Base-by-base conservation (phyloP, 2,113 vertebrate species). In the Laticauda colubrina region DNA sequence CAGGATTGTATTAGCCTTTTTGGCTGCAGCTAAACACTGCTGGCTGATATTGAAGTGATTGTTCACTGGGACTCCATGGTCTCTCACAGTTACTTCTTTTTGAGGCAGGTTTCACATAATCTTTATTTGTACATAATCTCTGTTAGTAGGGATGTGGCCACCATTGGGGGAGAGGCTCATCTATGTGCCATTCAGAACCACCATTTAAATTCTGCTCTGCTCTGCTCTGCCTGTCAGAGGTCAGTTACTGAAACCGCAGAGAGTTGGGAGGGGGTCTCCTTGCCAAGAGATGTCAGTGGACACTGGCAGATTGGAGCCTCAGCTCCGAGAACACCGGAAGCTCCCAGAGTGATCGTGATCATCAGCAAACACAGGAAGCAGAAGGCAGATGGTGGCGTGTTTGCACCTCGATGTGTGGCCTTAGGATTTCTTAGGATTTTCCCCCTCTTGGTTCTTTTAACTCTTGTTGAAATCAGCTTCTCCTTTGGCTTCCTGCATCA, bases 271-370 rank as follows among this genome's bases (percentile, higher is more conserved):
- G 89, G 23, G 21, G 51, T 54, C 34, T 45, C 26, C 43, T 18
- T 39, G 53, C 53, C 14, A 15, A 26, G 5, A 3, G 43, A 54
- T 51, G 43, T 8, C 56, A 15, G 24, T 34, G 51, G 10, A 15
- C 18, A 54, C 29, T 8, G 3, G 48, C 48, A 64, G n/a, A 45
- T 6, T 8, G 20, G 20, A 55, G 93, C 29, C 87, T 45, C 0
- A 95, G 3, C 93, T 89, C 91, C 94, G 43, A 92, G 91, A 92
- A 21, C 92, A 94, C 96, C 96, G 96, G 96, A 97, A 96, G 53
- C 94, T 87, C 90, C 94, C 55, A 18, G 2, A 0, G 3, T 6
- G 75, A 24, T 34, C 20, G 0, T 54, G 53, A 54, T 54, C 53
- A 53, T 51, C 43, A 53, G 39, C 12, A 18, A 57, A 7, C 91